Conservation (phyloP, 2,113 vertebrate genomes). For the Aldabrachelys gigantea region DNA sequence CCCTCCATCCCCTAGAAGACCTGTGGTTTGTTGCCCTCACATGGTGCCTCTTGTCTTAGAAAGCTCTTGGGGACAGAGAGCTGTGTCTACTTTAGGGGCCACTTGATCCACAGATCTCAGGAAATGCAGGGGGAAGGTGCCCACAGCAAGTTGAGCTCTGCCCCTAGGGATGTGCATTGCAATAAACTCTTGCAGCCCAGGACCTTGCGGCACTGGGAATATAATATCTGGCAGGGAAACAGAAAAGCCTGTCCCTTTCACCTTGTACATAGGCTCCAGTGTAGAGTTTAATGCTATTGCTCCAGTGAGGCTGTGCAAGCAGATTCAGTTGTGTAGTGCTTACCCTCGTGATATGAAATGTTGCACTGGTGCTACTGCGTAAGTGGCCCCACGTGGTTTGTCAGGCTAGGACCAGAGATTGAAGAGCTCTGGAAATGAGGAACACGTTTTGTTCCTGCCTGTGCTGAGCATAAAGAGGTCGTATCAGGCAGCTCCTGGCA, state of each 20-base stretch:
- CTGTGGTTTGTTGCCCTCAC: no score
- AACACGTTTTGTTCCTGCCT: not conserved
- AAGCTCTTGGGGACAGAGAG: no score
- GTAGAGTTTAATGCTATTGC: not conserved
- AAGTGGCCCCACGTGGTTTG: not conserved
- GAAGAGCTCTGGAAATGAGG: not conserved
- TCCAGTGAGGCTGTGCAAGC: conserved; percentile 9
- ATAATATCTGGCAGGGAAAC: not conserved
- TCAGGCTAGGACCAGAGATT: not conserved
- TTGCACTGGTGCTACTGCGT: conserved; percentile 34
- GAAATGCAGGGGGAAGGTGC: no score
- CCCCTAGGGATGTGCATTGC: not conserved
- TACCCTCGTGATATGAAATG: conserved; percentile 36
- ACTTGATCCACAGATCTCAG: no score
- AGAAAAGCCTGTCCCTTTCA: not conserved
- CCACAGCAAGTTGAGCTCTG: no score
- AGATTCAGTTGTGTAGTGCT: conserved; percentile 7
- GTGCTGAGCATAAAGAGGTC: not conserved
- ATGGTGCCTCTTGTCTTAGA: no score
- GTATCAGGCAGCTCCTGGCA: not conserved
- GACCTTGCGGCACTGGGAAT: not conserved
- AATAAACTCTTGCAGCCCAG: not conserved
- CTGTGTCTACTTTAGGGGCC: no score
- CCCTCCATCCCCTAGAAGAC: no score
- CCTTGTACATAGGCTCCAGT: not conserved